A percentile compares a stretch with the other conserved stretches of the same genome.
phyloP scores from a whole-genome alignment of 2,888 invertebrate genomes.

The Mesorhabditis spiculigera region DNA sequence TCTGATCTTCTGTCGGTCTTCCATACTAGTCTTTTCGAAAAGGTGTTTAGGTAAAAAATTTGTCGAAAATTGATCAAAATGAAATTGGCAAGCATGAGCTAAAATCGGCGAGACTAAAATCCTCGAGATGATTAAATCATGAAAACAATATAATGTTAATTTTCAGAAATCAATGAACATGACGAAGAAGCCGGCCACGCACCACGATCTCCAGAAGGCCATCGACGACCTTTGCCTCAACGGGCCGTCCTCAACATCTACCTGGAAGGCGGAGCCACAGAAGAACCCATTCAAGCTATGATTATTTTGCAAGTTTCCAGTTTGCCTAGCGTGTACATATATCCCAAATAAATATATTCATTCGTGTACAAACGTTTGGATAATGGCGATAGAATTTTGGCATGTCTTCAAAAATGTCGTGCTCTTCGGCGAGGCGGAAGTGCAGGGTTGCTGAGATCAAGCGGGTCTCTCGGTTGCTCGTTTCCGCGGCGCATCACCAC shows the following conservation, averaged over 20 bases:
- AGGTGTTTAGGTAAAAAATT: too few relatives aligned
- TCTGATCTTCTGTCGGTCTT: too few relatives aligned
- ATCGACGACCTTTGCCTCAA: background rate
- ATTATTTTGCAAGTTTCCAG: background rate
- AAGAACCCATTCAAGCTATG: slow-evolving; percentile 6
- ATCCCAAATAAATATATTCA: background rate
- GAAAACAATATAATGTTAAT: too few relatives aligned
- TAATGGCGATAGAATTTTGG: background rate
- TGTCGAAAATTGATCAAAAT: too few relatives aligned
- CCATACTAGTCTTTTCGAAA: too few relatives aligned
- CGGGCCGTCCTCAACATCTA: background rate
- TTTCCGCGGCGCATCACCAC: background rate
- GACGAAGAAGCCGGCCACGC: too few relatives aligned
- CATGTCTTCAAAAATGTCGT: background rate
- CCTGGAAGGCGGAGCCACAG: background rate
- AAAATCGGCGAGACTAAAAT: too few relatives aligned
- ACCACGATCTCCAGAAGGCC: background rate
- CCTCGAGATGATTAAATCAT: too few relatives aligned
- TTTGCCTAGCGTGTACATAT: background rate
- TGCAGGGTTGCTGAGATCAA: background rate
- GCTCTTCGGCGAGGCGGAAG: slow-evolving; percentile 3
- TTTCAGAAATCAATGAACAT: too few relatives aligned
- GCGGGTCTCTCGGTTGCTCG: background rate
- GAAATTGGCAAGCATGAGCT: too few relatives aligned
- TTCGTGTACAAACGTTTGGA: background rate